A percentile compares a stretch with the other conserved stretches of the same genome.
Conservation (phyloP, 2,888 invertebrate genomes). For the Pycnomerus fuliginosus region DNA sequence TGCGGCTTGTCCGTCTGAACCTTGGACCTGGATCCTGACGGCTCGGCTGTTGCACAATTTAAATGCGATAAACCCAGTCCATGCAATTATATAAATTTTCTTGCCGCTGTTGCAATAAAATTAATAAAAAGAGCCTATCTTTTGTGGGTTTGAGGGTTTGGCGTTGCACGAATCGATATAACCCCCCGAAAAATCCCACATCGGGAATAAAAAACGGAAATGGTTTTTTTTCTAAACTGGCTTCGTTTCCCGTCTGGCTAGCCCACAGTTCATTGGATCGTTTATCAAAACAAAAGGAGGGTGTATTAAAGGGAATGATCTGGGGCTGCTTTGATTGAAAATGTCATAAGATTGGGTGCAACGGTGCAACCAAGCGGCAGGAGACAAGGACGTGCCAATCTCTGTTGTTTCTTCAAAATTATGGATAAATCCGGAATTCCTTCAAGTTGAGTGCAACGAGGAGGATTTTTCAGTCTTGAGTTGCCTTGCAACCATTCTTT, state of each 20-base stretch:
- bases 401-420: constrained; percentile 18
- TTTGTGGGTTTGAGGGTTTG: no score
- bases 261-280: constrained; percentile 10
- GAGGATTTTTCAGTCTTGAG: constrained; percentile 5
- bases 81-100: no score
- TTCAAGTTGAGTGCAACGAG: no score
- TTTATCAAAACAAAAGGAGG: constrained; percentile 16
- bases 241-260: constrained; percentile 11
- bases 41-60: no score
- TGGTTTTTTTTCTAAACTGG: constrained; percentile 10
- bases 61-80: no score
- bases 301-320: constrained; percentile 3
- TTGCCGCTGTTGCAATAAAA: no score
- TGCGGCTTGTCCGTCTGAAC: no score
- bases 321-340: constrained; percentile 8
- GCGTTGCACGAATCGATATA: no score
- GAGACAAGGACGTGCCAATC: constrained; percentile 24
- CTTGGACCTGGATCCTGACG: no score
- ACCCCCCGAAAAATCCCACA: no score
- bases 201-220: constrained; percentile 6
- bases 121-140: no score
- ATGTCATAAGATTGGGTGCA: constrained; percentile 25
- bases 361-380: constrained; percentile 31
- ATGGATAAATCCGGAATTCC: no score
- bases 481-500: constrained; percentile 10